phyloP scores from a whole-genome alignment of 2,888 invertebrate genomes.

The Lasioglossum pauxillum region DNA sequence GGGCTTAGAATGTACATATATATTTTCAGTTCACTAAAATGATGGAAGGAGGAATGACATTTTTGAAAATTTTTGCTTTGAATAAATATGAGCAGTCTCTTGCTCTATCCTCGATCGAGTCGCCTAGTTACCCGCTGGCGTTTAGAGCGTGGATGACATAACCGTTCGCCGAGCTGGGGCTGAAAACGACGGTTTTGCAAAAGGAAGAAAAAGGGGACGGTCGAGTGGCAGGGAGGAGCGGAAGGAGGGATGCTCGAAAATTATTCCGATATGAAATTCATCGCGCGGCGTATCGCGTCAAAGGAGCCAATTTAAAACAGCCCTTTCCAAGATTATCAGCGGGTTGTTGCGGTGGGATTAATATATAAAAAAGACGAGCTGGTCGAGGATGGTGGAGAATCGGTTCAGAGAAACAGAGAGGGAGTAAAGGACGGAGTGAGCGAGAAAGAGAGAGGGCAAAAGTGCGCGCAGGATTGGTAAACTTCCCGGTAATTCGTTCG shows the following conservation, averaged over 20 bases:
- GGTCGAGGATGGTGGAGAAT: constrained; percentile 35
- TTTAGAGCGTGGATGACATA: constrained; percentile 65
- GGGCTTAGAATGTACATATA: too few species aligned
- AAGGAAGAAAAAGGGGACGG: constrained; percentile 47
- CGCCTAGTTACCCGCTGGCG: constrained; percentile 20
- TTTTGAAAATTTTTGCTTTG: too few species aligned
- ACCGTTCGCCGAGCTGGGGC: constrained; percentile 53
- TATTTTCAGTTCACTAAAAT: too few species aligned
- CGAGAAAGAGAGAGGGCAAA: constrained; percentile 52
- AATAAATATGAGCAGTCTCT: too few species aligned
- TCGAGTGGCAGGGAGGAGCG: constrained; percentile 12
- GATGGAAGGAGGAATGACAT: too few species aligned
- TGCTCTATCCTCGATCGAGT: not conserved
- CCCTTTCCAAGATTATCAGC: constrained; percentile 82
- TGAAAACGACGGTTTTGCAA: constrained; percentile 62
- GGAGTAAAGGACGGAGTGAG: not conserved
- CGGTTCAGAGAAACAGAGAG: constrained; percentile 24
- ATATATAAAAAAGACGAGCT: constrained; percentile 66
- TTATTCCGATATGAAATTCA: constrained; percentile 84
- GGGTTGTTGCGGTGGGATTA: constrained; percentile 72
- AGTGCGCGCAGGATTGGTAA: constrained; percentile 79
- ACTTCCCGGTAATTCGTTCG: constrained; percentile 82
- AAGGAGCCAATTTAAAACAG: constrained; percentile 84
- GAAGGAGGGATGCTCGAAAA: constrained; percentile 74
- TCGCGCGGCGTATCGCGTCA: constrained; percentile 81